Evolutionary conservation across 2,797 vertebrate species (phyloP).

Genomic region (Rhinogobio ventralis): DNA sequence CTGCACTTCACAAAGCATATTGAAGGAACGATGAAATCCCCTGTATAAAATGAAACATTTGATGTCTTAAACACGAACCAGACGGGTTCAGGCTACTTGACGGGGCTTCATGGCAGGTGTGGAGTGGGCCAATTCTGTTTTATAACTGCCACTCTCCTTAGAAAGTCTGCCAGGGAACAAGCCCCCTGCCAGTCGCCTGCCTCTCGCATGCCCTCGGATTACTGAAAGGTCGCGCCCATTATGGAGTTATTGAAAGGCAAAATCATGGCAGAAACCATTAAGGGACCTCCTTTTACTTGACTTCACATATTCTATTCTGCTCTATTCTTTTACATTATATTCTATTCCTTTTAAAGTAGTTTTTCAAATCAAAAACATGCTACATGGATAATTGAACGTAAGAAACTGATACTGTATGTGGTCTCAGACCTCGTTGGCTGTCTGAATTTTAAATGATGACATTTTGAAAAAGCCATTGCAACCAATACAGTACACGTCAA

Average conservation of each 20-base stretch:
- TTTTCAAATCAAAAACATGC: neutral
- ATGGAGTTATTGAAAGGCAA: slow-evolving; percentile 58
- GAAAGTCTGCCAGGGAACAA: slow-evolving; percentile 77
- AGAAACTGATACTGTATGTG: neutral
- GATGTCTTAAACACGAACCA: slow-evolving; percentile 83
- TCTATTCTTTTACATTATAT: neutral
- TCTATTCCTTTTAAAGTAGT: neutral
- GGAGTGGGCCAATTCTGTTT: slow-evolving; percentile 79
- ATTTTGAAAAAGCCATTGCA: slow-evolving; percentile 37
- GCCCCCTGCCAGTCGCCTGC: slow-evolving; percentile 66
- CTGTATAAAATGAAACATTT: slow-evolving; percentile 83
- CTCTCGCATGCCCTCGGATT: slow-evolving; percentile 71
- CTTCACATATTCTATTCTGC: slow-evolving; percentile 3
- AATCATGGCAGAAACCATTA: slow-evolving; percentile 50
- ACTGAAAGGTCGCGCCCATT: slow-evolving; percentile 76
- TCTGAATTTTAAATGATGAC: slow-evolving; percentile 35
- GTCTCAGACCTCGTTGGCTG: neutral
- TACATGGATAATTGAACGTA: neutral
- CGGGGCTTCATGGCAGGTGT: slow-evolving; percentile 76
- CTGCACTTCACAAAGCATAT: slow-evolving; percentile 75
- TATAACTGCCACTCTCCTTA: slow-evolving; percentile 77
- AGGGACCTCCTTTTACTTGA: slow-evolving; percentile 25
- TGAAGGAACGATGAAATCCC: slow-evolving; percentile 78
- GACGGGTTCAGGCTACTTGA: slow-evolving; percentile 66
- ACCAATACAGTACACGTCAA: slow-evolving; percentile 69